Evolutionary conservation across 2,888 invertebrate genomes (phyloP), one percentile per base, ranked within the genome.

Genomic region (Spodoptera exigua): DNA sequence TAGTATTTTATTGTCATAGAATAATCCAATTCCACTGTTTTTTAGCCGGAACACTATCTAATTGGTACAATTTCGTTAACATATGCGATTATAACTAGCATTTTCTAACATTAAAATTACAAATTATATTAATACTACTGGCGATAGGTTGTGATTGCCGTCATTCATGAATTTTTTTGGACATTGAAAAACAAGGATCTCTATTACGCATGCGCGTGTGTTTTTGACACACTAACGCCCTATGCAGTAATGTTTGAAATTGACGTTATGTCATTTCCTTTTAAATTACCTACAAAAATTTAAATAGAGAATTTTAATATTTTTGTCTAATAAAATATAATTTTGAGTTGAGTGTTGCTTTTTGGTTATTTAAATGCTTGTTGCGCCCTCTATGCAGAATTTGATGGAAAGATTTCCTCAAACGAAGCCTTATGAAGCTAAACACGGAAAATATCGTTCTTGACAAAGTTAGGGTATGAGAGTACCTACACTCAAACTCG

Each of bases 81-180:
- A 78, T 82, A 79, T 74, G 66, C 73, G 64, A 74, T 86, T 88
- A 82, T 78, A 82, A 73, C 83, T 89, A 87, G 82, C 93, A 93
- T 93, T 91, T 92, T 92, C 77, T 88, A 86, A 81, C 87, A 89
- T 87, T 78, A 77, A 85, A 87, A 84, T 85, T 86, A 87, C 81
- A 84, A 86, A 85, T 84, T 85, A 84, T 73, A 78, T 81, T 79
- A 86, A 84, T 86, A 86, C 85, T 88, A 89, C 80, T 81, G 84
- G 77, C 83, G 84, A 80, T 79, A 82, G 86, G 86, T 89, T 89
- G 87, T 89, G 87, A 68, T 82, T 85, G 84, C 79, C 83, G 88
- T 91, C 93, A 94, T 94, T 94, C 93, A 94, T 94, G 92, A 89
- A 87, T 81, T 88, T 88, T n/a, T 78, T 82, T 83, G 84, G 83